These are phyloP conservation scores for Cynopterus sphinx DNA, from an alignment of 2,797 vertebrate species.

Conservation along the genomic window DNA sequence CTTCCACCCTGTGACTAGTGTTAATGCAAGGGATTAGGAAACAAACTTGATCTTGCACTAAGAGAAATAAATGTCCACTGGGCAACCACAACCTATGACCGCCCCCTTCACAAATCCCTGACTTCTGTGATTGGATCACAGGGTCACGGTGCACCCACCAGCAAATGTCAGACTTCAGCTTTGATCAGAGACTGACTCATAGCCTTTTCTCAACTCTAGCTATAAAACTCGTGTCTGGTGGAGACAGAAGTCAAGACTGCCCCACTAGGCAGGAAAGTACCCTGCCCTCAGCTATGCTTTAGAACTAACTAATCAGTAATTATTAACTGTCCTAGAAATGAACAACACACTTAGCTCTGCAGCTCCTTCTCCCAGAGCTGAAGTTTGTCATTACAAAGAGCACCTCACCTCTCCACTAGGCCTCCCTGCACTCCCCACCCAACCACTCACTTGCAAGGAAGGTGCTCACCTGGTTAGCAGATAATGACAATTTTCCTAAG, in stretches of 20 bases:
- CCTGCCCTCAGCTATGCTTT: neutral
- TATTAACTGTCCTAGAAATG: neutral
- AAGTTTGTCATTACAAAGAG: neutral
- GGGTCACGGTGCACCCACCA: neutral
- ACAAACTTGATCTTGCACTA: neutral
- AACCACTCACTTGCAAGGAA: neutral
- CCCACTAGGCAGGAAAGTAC: neutral
- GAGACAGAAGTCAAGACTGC: neutral
- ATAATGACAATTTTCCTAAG: neutral
- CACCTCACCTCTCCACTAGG: neutral
- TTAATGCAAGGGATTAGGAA: neutral
- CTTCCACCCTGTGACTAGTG: neutral
- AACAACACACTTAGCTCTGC: fast-evolving
- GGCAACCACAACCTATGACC: neutral
- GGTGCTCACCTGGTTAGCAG: neutral
- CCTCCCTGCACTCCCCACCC: neutral
- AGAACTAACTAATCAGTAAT: neutral
- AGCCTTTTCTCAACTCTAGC: neutral
- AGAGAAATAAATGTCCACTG: neutral
- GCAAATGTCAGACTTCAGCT: neutral
- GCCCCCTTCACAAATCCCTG: neutral
- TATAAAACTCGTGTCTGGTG: neutral
- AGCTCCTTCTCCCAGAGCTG: neutral
- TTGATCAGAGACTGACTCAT: neutral
- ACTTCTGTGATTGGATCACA: neutral